Evolutionary conservation across 1,140 invertebrate species (phyloP), one percentile per base, ranked within the genome.

Genomic region (Atopsyche davidsoni): DNA sequence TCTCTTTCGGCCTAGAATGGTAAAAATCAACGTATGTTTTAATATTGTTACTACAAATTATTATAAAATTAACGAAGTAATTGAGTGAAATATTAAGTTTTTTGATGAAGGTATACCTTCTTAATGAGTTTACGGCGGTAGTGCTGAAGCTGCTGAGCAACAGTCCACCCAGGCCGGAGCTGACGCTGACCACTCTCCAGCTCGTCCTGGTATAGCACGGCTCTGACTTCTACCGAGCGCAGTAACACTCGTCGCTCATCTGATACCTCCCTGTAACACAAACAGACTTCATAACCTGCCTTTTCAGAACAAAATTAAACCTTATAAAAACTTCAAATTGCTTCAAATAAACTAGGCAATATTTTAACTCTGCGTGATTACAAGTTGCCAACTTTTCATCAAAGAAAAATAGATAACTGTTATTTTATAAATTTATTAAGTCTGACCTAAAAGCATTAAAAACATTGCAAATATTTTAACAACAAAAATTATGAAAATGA

Each of bases 181-280:
- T 76, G 78, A 47, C 86, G 75, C 61, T 83, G 79, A 2, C 92
- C 92, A 13, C 82, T 85, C 73, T 97, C 94, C 35, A 97, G 68
- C 70, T 97, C 93, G 76, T 98, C 94, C 73, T 96, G 92, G 75
- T 95, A 97, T 63, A 92, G 88, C 73, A 96, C 79, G 11, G 92
- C 90, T 75, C 94, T 93, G 34, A 96, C 73, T 76, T 98, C 94
- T 59, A 98, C 91, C 68, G 96, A 92, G 42, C 93, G 77, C 28
- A 98, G 70, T 66, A 88, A 87, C 54, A 80, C 82, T 28, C 93
- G 78, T 57, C 85, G 80, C 64, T 90, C 85, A 85, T 63, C 79
- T 77, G 60, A 65, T 75, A 62, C 78, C 75, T 59, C 78, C 62
- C 49, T 66, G 60, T 35, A 28, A 51, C n/a, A 11, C 36, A 32